Evolutionary conservation across 2,888 invertebrate genomes (phyloP), one percentile per base, ranked within the genome.

Genomic region (Sarcophaga caerulescens): DNA sequence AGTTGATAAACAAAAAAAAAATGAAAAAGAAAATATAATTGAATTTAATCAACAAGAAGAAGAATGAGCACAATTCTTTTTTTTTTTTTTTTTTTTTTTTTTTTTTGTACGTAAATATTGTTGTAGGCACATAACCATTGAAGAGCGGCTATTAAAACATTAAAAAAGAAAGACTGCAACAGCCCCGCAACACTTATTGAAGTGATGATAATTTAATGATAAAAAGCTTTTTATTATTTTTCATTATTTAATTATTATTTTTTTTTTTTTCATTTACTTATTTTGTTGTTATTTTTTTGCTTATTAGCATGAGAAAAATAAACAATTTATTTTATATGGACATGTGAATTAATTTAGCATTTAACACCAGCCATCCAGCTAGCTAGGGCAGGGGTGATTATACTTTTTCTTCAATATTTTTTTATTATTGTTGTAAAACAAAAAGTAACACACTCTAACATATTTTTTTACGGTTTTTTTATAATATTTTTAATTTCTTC

Each of bases 171-270:
- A 12, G 17, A 17, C 17, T 17, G 52, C 52, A 52, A 52, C 52
- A 52, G 17, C 44, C 44, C 17, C 45, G 17, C 45, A 73, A 73
- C 59, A 73, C 44, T 73, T 63, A 62, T 17, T 62, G n/a, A 60
- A 74, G 21, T 74, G 73, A 47, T 73, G 21, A 74, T 73, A 73
- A 73, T 60, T 74, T 74, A 10, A 62, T 73, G 17, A 52, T 52
- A 17, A 52, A 74, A 74, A 62, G 62, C 45, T 44, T 19, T 70
- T 35, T 73, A 45, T 62, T 73, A 25, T 35, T 60, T 60, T 60
- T n/a, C 3, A 44, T 57, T n/a, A 25, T 14, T n/a, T n/a, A n/a
- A 10, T 63, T 63, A n/a, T 21, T 57, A 44, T 60, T 52, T 14
- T 47, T 14, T 47, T 14, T 47, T 47, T 0, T 4, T 47, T 47